A percentile compares a stretch with the other conserved stretches of the same genome.
Conservation (phyloP, 2,888 invertebrate genomes). For the Junonia oenone region DNA sequence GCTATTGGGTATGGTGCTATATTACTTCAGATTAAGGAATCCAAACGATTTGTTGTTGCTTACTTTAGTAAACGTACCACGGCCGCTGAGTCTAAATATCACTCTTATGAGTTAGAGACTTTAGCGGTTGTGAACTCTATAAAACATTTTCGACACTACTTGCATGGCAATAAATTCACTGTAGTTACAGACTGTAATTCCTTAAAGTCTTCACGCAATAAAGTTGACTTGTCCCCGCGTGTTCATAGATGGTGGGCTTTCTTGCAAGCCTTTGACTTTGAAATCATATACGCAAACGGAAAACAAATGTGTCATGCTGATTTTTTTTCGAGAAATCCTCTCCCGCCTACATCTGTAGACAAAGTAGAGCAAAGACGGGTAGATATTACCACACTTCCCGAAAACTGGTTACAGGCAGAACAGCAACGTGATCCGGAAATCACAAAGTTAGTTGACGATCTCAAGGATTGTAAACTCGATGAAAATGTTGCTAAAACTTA, state of each 20-base stretch:
- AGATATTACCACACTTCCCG: slow-evolving; percentile 4
- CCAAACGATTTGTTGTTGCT: slow-evolving; percentile 11
- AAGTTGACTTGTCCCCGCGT: background rate
- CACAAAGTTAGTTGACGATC: slow-evolving; percentile 7
- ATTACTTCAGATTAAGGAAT: slow-evolving; percentile 7
- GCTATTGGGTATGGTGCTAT: slow-evolving; percentile 26
- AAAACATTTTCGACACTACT: background rate
- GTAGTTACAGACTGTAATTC: background rate
- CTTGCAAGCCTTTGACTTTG: background rate
- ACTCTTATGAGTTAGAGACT: slow-evolving; percentile 33
- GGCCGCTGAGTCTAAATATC: slow-evolving; percentile 22
- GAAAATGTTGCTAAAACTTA: slow-evolving; percentile 17
- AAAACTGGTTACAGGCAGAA: slow-evolving; percentile 19
- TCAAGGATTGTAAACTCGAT: background rate
- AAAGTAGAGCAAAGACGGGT: slow-evolving; percentile 23
- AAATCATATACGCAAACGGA: background rate
- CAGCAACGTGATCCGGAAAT: slow-evolving; percentile 22
- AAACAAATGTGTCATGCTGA: background rate
- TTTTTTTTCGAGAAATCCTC: background rate
- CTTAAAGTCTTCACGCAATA: background rate
- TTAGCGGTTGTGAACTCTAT: slow-evolving; percentile 29
- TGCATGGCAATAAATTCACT: background rate
- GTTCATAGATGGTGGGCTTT: background rate
- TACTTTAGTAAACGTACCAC: slow-evolving; percentile 26
- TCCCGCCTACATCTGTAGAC: background rate